phyloP scores from a whole-genome alignment of 2,888 invertebrate species.

The Archips crataeganus region DNA sequence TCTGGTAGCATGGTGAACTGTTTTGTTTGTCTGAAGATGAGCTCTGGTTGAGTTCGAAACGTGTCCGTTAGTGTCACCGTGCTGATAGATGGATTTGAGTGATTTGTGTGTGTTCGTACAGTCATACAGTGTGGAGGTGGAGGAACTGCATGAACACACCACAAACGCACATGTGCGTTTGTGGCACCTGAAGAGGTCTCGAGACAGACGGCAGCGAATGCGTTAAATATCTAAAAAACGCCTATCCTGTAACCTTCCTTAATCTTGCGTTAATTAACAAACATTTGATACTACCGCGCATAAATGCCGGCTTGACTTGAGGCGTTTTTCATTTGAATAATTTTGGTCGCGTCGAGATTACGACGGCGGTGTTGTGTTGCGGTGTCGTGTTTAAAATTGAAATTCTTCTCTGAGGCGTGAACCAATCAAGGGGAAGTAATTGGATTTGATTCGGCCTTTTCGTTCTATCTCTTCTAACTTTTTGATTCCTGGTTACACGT shows the following conservation, averaged over 20 bases:
- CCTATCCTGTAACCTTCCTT: not conserved
- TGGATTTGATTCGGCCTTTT: constrained; percentile 27
- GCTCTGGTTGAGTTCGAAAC: no score
- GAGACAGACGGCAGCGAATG: no score
- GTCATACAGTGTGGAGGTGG: no score
- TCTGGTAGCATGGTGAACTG: no score
- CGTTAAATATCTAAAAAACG: not conserved
- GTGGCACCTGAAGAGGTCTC: no score
- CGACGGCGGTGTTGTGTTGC: constrained; percentile 36
- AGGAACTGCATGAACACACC: no score
- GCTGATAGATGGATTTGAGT: no score
- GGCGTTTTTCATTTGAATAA: constrained; percentile 40
- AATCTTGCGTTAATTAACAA: constrained; percentile 22
- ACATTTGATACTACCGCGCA: constrained; percentile 17
- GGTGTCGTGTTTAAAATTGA: constrained; percentile 37
- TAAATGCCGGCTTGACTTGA: constrained; percentile 22
- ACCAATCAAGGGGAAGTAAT: constrained; percentile 24
- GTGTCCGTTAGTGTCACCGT: no score
- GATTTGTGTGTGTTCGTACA: no score
- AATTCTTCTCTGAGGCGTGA: constrained; percentile 34
- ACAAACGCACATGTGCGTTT: no score
- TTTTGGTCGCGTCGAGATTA: constrained; percentile 23
- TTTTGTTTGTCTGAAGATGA: no score
- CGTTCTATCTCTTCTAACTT: constrained; percentile 15
- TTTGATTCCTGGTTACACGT: constrained; percentile 2